Evolutionary conservation across 2,888 invertebrate genomes (phyloP).

Genomic region (Zaprionus obscuricornis): DNA sequence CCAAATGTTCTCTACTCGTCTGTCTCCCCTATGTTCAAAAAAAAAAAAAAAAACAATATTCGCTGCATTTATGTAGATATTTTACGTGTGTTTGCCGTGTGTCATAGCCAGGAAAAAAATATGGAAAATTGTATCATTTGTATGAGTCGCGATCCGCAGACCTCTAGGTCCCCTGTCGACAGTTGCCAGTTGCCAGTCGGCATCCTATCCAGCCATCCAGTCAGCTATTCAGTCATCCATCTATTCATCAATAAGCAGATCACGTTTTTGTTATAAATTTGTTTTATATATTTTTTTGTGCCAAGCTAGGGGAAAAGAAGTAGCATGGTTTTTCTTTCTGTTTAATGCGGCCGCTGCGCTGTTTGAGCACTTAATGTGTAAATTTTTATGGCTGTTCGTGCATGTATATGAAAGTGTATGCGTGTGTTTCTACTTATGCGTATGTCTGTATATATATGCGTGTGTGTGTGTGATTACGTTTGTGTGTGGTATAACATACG

Average conservation of each 20-base stretch:
- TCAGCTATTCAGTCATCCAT: constrained; percentile 11
- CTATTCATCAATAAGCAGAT: constrained; percentile 72
- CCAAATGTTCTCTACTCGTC: too few species aligned
- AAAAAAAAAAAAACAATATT: constrained; percentile 18
- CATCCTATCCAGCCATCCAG: constrained; percentile 22
- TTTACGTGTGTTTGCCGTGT: constrained; percentile 8
- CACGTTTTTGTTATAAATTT: constrained; percentile 77
- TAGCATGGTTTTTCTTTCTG: constrained; percentile 14
- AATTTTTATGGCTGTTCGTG: constrained; percentile 53
- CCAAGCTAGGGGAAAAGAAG: constrained; percentile 20
- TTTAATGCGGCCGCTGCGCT: constrained; percentile 33
- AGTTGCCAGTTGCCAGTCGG: neutral
- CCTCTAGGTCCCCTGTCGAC: constrained; percentile 25
- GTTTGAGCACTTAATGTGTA: constrained; percentile 57
- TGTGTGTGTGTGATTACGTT: constrained; percentile 7
- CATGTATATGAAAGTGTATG: constrained; percentile 10
- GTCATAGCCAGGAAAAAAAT: constrained; percentile 25
- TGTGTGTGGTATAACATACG: neutral
- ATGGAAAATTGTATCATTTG: constrained; percentile 36
- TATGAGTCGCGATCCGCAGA: constrained; percentile 31
- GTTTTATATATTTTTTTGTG: constrained; percentile 67
- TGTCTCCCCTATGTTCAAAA: too few species aligned
- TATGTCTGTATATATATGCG: constrained; percentile 6
- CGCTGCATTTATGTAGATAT: neutral
- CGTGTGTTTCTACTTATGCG: constrained; percentile 7